Evolutionary conservation across 2,113 vertebrate genomes (phyloP).

Genomic region (Eupsittula cactorum): DNA sequence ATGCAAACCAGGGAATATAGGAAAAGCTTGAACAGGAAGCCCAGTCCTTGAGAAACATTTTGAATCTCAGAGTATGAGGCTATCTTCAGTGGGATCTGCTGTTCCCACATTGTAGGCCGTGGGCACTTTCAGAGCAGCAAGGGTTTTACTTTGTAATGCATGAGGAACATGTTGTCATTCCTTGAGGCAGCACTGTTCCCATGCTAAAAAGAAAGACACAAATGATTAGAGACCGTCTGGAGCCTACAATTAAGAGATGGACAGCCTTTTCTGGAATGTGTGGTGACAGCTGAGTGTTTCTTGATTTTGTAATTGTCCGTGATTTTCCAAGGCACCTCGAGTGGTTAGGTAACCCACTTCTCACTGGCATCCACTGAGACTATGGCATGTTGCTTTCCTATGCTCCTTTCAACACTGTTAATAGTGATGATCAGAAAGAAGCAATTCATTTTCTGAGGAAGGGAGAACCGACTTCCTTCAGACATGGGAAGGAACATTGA

Average conservation of each 20-base stretch:
- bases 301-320: background rate
- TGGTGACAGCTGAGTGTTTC: background rate
- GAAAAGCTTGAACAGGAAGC: constrained; percentile 8
- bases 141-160: background rate
- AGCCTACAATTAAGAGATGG: constrained; percentile 5
- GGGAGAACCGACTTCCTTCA: background rate
- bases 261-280: background rate
- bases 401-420: accelerated
- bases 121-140: background rate
- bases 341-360: background rate
- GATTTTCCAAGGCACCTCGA: background rate
- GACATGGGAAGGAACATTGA: background rate
- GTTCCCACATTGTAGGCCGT: background rate
- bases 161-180: background rate
- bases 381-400: accelerated
- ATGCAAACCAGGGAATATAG: background rate
- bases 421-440: background rate
- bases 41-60: background rate
- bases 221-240: background rate
- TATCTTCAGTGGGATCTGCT: constrained; percentile 14
- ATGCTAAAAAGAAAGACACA: background rate
- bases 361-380: background rate
- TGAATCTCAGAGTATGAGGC: background rate
- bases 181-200: background rate
- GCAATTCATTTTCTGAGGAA: accelerated